These are phyloP conservation scores for Larimichthys polyactis DNA, from an alignment of 2,113 vertebrate genomes.

Conservation along the genomic window DNA sequence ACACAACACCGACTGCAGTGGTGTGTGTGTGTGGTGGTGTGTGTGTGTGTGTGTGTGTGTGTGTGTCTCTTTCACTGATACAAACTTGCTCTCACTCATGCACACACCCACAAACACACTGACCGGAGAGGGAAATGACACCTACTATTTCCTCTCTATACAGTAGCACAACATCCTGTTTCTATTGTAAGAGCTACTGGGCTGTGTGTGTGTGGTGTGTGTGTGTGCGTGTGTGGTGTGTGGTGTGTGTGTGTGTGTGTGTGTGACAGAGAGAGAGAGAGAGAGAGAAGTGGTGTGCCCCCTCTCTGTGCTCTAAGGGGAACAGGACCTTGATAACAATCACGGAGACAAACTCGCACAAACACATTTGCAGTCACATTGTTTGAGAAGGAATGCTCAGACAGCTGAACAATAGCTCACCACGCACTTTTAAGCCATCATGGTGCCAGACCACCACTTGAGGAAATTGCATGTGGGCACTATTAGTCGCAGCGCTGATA, in stretches of 20 bases:
- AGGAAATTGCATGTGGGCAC: background rate
- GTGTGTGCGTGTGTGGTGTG: slow-evolving; percentile 35
- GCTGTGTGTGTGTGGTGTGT: slow-evolving; percentile 43
- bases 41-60: slow-evolving; percentile 5
- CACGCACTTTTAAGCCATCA: background rate
- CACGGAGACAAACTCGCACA: slow-evolving; percentile 16
- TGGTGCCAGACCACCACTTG: background rate
- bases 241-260: slow-evolving; percentile 33
- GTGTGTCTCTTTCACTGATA: slow-evolving; percentile 1
- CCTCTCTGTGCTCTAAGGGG: slow-evolving; percentile 53
- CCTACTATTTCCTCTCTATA: slow-evolving; percentile 76
- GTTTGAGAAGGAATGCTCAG: slow-evolving; percentile 19
- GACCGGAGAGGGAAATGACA: slow-evolving; percentile 58
- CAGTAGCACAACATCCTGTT: slow-evolving; percentile 76
- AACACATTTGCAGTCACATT: slow-evolving; percentile 33
- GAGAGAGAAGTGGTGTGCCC: slow-evolving; percentile 77
- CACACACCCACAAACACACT: slow-evolving; percentile 26
- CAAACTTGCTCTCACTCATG: slow-evolving; percentile 12
- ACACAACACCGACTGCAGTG: background rate
- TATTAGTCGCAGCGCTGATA: background rate
- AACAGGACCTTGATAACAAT: slow-evolving; percentile 62
- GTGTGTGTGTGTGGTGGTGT: slow-evolving; percentile 5
- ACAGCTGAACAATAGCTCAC: slow-evolving; percentile 18
- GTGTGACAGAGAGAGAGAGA: slow-evolving; percentile 9
- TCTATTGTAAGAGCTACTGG: slow-evolving; percentile 67